These are phyloP conservation scores for Sebastes kiyomatsui DNA, from an alignment of 2,797 vertebrate genomes.

Conservation along the genomic window DNA sequence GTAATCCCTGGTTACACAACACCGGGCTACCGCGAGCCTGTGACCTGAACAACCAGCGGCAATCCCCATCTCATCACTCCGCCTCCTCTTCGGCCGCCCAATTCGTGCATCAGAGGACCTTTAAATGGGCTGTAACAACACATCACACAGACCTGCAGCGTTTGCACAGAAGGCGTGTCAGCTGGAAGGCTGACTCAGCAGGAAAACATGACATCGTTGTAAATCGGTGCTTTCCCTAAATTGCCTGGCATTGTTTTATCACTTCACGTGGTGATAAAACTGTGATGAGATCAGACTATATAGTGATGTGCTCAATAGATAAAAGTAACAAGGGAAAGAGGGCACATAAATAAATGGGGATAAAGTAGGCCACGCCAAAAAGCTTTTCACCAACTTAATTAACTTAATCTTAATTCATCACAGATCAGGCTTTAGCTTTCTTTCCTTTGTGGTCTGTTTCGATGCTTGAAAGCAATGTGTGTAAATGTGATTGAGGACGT, in stretches of 20 bases:
- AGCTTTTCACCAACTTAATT: not conserved
- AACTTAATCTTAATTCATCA: not conserved
- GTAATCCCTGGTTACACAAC: constrained; percentile 76
- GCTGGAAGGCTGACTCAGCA: constrained; percentile 38
- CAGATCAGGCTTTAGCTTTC: not conserved
- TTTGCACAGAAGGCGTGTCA: not conserved
- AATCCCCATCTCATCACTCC: constrained; percentile 28
- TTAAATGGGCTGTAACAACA: constrained; percentile 19
- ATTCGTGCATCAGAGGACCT: constrained; percentile 7
- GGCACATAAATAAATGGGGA: not conserved
- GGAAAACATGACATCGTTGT: constrained; percentile 24
- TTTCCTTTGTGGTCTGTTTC: not conserved
- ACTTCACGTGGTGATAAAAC: constrained; percentile 9
- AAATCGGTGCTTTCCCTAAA: not conserved
- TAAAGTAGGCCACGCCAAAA: not conserved
- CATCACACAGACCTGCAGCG: not conserved
- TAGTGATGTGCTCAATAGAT: not conserved
- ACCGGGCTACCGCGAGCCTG: constrained; percentile 17
- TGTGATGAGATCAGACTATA: constrained; percentile 4
- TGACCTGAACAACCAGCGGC: constrained; percentile 44
- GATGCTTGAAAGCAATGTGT: not conserved
- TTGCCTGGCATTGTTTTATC: constrained; percentile 26
- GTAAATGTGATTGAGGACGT: not conserved
- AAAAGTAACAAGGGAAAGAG: not conserved
- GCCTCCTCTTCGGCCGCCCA: not conserved